Conservation (phyloP, 2,888 invertebrate species). For the Muschampia plurimacula region DNA sequence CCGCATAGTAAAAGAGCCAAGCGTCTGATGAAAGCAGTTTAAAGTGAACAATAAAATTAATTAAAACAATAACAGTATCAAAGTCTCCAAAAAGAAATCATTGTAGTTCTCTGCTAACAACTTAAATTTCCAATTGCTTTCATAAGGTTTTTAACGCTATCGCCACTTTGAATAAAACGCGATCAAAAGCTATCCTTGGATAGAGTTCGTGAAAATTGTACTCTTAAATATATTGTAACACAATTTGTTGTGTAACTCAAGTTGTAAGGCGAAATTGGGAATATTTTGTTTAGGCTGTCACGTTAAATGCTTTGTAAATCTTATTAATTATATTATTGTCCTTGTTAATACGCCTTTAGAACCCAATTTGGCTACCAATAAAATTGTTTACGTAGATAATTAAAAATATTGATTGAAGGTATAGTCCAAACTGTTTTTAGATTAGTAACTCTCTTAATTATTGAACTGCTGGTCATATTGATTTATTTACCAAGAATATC, state of each 20-base stretch:
- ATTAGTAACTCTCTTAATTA: too few species aligned
- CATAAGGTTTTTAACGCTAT: neutral
- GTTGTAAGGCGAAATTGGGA: slow-evolving; percentile 14
- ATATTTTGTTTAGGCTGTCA: slow-evolving; percentile 18
- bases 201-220: neutral
- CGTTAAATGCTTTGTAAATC: slow-evolving; percentile 14
- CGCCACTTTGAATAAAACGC: neutral
- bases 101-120: neutral
- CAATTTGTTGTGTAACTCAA: too few species aligned
- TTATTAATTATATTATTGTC: slow-evolving; percentile 7
- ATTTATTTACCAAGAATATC: too few species aligned
- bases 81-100: too few species aligned
- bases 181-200: neutral
- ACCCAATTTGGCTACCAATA: neutral
- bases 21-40: too few species aligned
- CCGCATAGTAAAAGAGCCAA: too few species aligned
- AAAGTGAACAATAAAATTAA: too few species aligned
- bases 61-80: too few species aligned
- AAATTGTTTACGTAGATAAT: neutral
- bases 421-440: too few species aligned
- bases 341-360: slow-evolving; percentile 1
- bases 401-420: neutral
- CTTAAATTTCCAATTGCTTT: neutral
- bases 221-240: slow-evolving; percentile 4
- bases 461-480: too few species aligned